phyloP scores from a whole-genome alignment of 2,797 vertebrate species.

The Bradypus variegatus region DNA sequence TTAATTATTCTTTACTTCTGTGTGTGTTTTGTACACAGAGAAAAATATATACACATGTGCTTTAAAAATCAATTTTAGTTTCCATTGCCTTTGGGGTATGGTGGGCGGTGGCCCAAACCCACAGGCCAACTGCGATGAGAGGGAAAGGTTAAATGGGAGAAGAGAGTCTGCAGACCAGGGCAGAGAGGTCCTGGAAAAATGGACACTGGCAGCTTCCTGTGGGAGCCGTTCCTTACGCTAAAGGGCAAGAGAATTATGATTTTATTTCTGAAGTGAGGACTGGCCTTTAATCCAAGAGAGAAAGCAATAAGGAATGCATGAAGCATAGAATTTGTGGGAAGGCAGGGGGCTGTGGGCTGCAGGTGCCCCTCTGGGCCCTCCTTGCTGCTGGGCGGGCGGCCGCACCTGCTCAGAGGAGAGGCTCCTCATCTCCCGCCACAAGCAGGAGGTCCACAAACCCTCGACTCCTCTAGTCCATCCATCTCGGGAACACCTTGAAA shows the following conservation, averaged over 20 bases:
- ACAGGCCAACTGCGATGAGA: rapidly evolving
- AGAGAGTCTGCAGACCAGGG: background rate
- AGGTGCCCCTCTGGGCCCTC: background rate
- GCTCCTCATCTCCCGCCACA: too few species aligned
- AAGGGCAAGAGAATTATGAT: background rate
- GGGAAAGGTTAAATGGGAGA: background rate
- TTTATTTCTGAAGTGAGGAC: background rate
- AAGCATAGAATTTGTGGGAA: background rate
- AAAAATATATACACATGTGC: background rate
- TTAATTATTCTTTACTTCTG: conserved; percentile 1
- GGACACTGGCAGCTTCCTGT: background rate
- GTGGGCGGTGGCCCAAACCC: background rate
- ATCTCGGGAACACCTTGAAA: background rate
- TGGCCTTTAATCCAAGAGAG: background rate
- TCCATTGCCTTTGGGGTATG: background rate
- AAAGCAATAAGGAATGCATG: background rate
- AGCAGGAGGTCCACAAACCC: background rate
- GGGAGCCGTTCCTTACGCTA: background rate
- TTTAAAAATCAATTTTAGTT: background rate
- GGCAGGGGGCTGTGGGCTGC: background rate
- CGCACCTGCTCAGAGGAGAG: too few species aligned
- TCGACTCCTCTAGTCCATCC: background rate
- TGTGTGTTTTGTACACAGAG: background rate
- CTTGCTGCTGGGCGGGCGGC: background rate
- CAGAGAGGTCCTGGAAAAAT: background rate